Base-by-base conservation (phyloP, 2,888 invertebrate genomes). In the Bellardia pandia region DNA sequence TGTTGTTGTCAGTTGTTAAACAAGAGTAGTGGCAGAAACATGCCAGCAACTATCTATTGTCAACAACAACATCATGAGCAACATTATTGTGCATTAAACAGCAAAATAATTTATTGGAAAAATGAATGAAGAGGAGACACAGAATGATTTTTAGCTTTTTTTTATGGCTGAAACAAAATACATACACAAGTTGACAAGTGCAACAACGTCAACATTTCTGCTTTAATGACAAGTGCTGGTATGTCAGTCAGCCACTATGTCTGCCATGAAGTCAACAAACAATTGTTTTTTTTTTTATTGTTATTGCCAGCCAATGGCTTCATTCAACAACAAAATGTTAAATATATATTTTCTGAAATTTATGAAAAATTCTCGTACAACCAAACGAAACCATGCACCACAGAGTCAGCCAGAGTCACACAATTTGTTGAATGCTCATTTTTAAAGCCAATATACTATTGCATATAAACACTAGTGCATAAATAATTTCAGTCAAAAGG, bases 201-300 rank as follows among this genome's bases (percentile, higher is more conserved):
- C 79, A 79, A 30, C 58, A 69, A 79, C 62, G 79, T 69, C 79
- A 85, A 74, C 68, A 79, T 68, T 72, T 85, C 74, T 74, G 8
- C 30, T 66, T 66, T n/a, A 30, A 72, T 66, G 78, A 62, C 85
- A 85, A 79, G 33, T 58, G 51, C 37, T 37, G 42, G 69, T 75
- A 23, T 75, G 75, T 75, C 69, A 37, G 16, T 14, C 62, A 51
- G 14, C 4, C 48, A 53, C 33, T 30, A 3, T 14, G 42, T 62
- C 45, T 14, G 68, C 53, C 75, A 68, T 69, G 60, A 53, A 71
- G 71, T 48, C 37, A 48, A 53, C 37, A 48, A 53, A 37, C 71
- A 58, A 77, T 77, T 48, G 53, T 45, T 75, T 69, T 72, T 68
- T 23, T 77, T 23, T 23, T 23, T 23, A 23, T 23, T 23, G 1